These are phyloP conservation scores for Anticlea derivata DNA, from an alignment of 2,888 invertebrate species.

Conservation along the genomic window DNA sequence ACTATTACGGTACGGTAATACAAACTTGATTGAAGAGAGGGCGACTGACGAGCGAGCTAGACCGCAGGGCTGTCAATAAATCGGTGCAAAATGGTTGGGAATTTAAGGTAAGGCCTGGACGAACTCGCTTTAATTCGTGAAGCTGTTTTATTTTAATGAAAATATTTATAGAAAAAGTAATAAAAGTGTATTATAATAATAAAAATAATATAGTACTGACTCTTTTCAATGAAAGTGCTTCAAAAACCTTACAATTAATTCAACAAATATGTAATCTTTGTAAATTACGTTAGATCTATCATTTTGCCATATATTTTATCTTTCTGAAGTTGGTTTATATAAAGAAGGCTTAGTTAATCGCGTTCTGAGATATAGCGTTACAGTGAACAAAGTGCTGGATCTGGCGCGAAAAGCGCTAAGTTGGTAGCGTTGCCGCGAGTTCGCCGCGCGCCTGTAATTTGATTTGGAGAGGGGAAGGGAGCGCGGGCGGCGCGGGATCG, in stretches of 20 bases:
- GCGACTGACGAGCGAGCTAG: constrained; percentile 34
- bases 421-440: constrained; percentile 35
- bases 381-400: constrained; percentile 19
- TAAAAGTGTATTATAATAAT: no score
- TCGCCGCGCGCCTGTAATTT: constrained; percentile 74
- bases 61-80: constrained; percentile 23
- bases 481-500: constrained; percentile 55
- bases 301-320: no score
- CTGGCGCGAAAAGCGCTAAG: constrained; percentile 23
- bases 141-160: no score
- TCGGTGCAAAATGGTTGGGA: not conserved
- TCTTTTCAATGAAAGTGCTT: no score
- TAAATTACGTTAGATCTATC: no score
- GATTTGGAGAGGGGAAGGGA: constrained; percentile 77
- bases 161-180: no score
- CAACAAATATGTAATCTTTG: no score
- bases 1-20: constrained; percentile 72
- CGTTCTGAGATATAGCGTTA: no score
- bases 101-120: not conserved
- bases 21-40: constrained; percentile 75
- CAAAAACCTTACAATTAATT: no score
- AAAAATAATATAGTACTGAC: no score
- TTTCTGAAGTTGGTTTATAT: no score
- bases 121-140: no score
- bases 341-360: constrained; percentile 10